Conservation (phyloP, 2,797 vertebrate genomes). For the Galaxias olidus region DNA sequence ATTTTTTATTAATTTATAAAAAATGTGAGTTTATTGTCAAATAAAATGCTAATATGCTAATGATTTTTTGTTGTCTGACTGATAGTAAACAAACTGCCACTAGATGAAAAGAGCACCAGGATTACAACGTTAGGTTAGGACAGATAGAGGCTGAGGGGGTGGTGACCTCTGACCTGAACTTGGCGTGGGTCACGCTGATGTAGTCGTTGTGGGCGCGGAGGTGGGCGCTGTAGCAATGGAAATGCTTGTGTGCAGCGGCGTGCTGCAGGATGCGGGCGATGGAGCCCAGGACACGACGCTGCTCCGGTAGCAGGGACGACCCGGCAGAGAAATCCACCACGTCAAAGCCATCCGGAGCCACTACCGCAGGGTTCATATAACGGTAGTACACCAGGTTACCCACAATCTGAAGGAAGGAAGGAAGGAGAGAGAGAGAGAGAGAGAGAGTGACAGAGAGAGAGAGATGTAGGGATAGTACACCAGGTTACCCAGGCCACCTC, state of each 20-base stretch:
- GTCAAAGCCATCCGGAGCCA: constrained; percentile 91
- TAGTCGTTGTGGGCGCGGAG: constrained; percentile 79
- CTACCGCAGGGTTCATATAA: constrained; percentile 95
- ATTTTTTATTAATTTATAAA: too few species aligned
- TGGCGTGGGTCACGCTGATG: constrained; percentile 71
- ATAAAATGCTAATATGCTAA: too few species aligned
- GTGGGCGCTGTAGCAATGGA: constrained; percentile 76
- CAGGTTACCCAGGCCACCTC: neutral
- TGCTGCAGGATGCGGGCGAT: constrained; percentile 90
- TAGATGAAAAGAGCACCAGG: too few species aligned
- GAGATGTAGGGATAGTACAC: neutral
- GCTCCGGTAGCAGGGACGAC: constrained; percentile 75
- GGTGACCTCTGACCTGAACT: constrained; percentile 71
- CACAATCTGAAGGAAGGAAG: constrained; percentile 74
- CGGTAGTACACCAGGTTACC: constrained; percentile 95
- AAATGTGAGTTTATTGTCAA: too few species aligned
- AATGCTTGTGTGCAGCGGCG: constrained; percentile 78
- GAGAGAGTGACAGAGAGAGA: too few species aligned
- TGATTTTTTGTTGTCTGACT: too few species aligned
- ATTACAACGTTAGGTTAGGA: neutral
- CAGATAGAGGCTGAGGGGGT: neutral
- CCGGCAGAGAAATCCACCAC: constrained; percentile 80
- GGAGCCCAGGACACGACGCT: constrained; percentile 83
- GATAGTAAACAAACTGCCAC: too few species aligned
- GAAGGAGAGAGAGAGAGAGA: too few species aligned